These are phyloP conservation scores for Amiota minor DNA, from an alignment of 2,888 invertebrate species.

Conservation along the genomic window DNA sequence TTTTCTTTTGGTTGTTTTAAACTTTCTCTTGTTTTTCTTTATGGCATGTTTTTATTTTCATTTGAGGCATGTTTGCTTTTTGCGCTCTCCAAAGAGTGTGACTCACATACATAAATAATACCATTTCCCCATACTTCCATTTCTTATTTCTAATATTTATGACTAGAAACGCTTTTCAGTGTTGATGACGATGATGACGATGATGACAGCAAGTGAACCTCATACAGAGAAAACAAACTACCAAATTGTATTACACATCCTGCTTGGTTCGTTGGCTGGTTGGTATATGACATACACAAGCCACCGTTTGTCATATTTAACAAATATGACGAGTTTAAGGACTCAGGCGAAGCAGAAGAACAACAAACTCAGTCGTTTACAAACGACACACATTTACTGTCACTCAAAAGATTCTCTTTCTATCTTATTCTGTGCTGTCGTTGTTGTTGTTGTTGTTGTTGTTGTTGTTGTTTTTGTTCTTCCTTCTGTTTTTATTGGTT, in stretches of 20 bases:
- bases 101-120: conserved; percentile 18
- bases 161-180: too few species aligned
- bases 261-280: background rate
- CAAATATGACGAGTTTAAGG: conserved; percentile 6
- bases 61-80: conserved; percentile 19
- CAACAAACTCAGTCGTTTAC: background rate
- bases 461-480: conserved; percentile 38
- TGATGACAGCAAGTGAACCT: background rate
- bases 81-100: conserved; percentile 3
- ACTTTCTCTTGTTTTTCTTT: conserved; percentile 2
- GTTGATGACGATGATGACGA: background rate
- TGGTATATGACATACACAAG: conserved; percentile 4
- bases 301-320: conserved; percentile 27
- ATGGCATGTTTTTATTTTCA: conserved; percentile 13
- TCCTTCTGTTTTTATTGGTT: conserved; percentile 52
- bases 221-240: too few species aligned
- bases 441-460: conserved; percentile 38
- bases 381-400: conserved; percentile 16
- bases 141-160: too few species aligned
- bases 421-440: background rate
- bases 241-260: conserved; percentile 3
- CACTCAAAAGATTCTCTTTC: conserved; percentile 2
- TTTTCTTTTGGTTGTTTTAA: background rate
- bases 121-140: too few species aligned
- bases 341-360: conserved; percentile 4